A percentile compares a stretch with the other conserved stretches of the same genome.
These are phyloP conservation scores for Falcaria lacertinaria DNA, from an alignment of 2,888 invertebrate genomes.

Conservation along the genomic window DNA sequence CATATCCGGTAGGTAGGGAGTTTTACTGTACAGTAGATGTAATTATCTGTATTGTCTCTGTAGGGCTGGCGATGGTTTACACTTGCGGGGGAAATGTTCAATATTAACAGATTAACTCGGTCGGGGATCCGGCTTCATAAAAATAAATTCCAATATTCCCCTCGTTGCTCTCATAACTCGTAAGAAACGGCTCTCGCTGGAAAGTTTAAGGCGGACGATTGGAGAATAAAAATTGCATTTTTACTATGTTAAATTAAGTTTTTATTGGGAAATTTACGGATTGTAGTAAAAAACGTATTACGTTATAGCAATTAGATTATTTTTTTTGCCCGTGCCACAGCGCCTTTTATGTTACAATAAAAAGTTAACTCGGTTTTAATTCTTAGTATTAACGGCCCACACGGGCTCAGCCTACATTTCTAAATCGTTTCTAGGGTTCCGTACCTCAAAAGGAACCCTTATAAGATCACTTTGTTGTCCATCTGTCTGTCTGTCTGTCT, in stretches of 20 bases:
- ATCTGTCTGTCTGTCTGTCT: too few relatives aligned
- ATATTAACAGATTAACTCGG: slow-evolving; percentile 73
- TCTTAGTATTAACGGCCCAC: slow-evolving; percentile 5
- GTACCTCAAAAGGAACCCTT: too few relatives aligned
- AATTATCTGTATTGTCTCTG: slow-evolving; percentile 13
- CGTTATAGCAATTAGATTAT: slow-evolving; percentile 28
- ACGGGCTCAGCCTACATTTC: not conserved
- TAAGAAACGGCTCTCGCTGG: slow-evolving; percentile 63
- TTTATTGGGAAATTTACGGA: slow-evolving; percentile 64
- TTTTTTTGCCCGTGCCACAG: slow-evolving; percentile 24
- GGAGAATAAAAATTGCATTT: slow-evolving; percentile 72
- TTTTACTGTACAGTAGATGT: slow-evolving; percentile 1
- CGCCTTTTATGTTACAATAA: slow-evolving; percentile 19
- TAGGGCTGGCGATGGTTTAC: slow-evolving; percentile 41
- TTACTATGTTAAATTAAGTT: slow-evolving; percentile 68
- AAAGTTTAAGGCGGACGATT: slow-evolving; percentile 69
- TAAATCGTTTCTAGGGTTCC: too few relatives aligned
- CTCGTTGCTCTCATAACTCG: slow-evolving; percentile 67
- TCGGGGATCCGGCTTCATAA: slow-evolving; percentile 63
- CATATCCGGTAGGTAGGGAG: not conserved
- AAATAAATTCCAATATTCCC: slow-evolving; percentile 71
- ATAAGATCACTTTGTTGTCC: too few relatives aligned
- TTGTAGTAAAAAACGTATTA: slow-evolving; percentile 5
- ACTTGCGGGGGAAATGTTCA: slow-evolving; percentile 61
- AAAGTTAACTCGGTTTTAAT: slow-evolving; percentile 19